Conservation (phyloP, 2,113 vertebrate genomes). For the Apaloderma vittatum region DNA sequence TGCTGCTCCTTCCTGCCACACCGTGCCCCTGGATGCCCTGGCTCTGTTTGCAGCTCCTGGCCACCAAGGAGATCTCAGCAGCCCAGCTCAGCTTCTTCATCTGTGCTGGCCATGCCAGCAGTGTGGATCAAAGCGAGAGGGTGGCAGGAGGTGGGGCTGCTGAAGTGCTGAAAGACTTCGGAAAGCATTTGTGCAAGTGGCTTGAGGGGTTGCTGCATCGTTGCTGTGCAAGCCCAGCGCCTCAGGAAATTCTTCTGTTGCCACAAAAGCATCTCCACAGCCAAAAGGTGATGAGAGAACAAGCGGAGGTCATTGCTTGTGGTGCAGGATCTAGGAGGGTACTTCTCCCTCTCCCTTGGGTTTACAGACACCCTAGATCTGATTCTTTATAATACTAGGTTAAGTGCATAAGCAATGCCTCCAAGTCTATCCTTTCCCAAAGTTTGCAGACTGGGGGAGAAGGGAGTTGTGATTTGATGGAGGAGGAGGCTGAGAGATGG, state of each 20-base stretch:
- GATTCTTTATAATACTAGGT: neutral
- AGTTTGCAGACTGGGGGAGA: neutral
- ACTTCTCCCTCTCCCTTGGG: neutral
- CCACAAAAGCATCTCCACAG: neutral
- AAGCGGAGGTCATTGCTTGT: neutral
- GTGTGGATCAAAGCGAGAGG: neutral
- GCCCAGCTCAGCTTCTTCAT: neutral
- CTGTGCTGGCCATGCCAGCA: neutral
- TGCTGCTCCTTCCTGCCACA: neutral
- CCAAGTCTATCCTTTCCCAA: neutral
- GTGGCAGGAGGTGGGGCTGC: rapidly evolving
- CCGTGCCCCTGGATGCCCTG: neutral
- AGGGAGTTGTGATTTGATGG: neutral
- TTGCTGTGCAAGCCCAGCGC: neutral
- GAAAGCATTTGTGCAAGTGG: rapidly evolving
- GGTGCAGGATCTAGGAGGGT: neutral
- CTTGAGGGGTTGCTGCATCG: neutral
- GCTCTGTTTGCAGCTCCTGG: neutral
- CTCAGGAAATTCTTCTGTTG: neutral
- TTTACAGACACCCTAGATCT: neutral
- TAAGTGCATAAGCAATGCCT: neutral
- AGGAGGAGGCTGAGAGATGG: slow-evolving; percentile 5
- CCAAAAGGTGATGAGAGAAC: neutral
- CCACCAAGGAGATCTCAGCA: neutral
- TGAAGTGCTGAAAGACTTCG: neutral